Evolutionary conservation across 2,888 invertebrate species (phyloP).

Genomic region (Scaptomyza flava): DNA sequence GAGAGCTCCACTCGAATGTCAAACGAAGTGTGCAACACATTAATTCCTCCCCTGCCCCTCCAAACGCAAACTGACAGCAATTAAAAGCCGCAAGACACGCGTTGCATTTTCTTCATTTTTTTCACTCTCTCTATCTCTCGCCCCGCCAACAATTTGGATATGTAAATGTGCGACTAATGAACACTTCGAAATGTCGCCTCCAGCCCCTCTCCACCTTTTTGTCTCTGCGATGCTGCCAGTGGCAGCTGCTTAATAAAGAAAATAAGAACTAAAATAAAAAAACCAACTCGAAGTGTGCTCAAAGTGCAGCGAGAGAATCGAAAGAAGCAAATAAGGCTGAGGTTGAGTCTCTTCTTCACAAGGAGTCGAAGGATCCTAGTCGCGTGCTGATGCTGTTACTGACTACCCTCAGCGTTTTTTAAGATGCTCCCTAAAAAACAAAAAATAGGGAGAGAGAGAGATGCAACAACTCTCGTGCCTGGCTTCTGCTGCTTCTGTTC

Average conservation of each 20-base stretch:
- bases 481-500: conserved; percentile 28
- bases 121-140: conserved; percentile 5
- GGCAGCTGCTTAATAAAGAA: conserved; percentile 65
- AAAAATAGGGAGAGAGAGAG: conserved; percentile 37
- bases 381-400: conserved; percentile 59
- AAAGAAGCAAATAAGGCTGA: conserved; percentile 39
- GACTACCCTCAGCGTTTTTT: conserved; percentile 62
- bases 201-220: conserved; percentile 11
- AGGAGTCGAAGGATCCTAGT: conserved; percentile 50
- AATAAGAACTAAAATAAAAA: conserved; percentile 22
- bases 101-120: conserved; percentile 20
- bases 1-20: conserved; percentile 62
- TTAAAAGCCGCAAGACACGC: conserved; percentile 76
- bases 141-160: conserved; percentile 75
- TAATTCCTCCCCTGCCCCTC: conserved; percentile 58
- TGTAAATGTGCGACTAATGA: conserved; percentile 83
- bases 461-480: conserved; percentile 64
- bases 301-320: conserved; percentile 55
- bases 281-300: conserved; percentile 42
- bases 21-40: conserved; percentile 82
- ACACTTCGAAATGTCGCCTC: conserved; percentile 75
- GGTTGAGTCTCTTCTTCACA: conserved; percentile 7
- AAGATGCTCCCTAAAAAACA: conserved; percentile 43
- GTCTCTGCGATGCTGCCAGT: conserved; percentile 41
- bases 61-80: conserved; percentile 60